Base-by-base conservation (phyloP, 2,888 invertebrate genomes). In the Axea sp. region DNA sequence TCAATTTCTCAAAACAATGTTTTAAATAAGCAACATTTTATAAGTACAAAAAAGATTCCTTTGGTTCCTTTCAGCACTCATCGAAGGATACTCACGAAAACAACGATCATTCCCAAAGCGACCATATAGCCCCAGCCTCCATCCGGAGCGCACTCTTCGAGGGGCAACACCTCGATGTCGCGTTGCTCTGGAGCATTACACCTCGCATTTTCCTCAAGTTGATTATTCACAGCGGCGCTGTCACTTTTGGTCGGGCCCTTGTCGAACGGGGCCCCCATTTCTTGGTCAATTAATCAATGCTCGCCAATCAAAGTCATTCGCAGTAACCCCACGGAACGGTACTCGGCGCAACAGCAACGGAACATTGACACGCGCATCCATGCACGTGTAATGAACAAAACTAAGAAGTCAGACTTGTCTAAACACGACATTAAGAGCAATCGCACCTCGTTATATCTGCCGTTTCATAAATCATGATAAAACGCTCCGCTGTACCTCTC, bases 81-180 rank as follows among this genome's bases (percentile, higher is more conserved):
- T 19, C 19, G 19, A 19, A 19, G 19, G 7, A 7, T 31, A 92
- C 94, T 94, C 88, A 95, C 95, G 89, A 94, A 95, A 81, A 95
- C 93, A 86, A 95, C 89, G 86, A 94, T 93, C 83, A 95, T 94
- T 80, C 95, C 95, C 75, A 95, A 88, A 77, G 95, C 94, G 73
- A 95, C 94, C 89, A 95, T 91, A 95, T 95, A 96, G 57, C 95
- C 96, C 94, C 95, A 96, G 53, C 95, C 95, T 49, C 95, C 95
- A 85, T 96, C 95, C 35, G 95, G 95, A 24, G 95, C 93, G 77
- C 31, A 1, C 1, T 68, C 49, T 12, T 72, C 69, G 1, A 17
- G 15, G 15, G 49, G 0, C 8, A 14, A 12, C 6, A 5, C 12
- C n/a, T 43, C 8, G 5, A 24, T 26, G 0, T 17, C 9, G 4